phyloP scores from a whole-genome alignment of 2,888 invertebrate species.

The Hyles lineata region DNA sequence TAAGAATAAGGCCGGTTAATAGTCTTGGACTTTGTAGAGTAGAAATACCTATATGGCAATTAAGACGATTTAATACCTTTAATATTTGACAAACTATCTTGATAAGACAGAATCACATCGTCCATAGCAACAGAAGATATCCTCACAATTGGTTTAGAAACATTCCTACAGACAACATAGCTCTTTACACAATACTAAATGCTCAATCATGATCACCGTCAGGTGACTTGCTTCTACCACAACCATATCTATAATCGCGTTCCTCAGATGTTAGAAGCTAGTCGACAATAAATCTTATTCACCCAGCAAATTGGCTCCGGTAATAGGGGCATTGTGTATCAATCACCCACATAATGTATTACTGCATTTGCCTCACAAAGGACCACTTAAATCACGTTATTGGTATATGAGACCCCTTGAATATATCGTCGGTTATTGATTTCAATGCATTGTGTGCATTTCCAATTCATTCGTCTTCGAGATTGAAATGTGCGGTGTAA shows the following conservation, averaged over 20 bases:
- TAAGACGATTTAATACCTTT: no score
- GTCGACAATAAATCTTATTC: constrained; percentile 1
- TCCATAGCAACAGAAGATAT: no score
- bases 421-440: constrained; percentile 10
- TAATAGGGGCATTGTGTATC: constrained; percentile 24
- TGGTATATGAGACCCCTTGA: neutral
- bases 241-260: neutral
- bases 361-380: constrained; percentile 24
- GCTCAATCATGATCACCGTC: no score
- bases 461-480: neutral
- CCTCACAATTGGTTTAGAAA: no score
- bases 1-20: no score
- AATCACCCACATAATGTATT: constrained; percentile 13
- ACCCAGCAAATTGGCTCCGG: constrained; percentile 12
- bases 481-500: neutral
- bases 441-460: neutral
- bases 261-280: neutral
- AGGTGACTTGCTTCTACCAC: no score
- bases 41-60: no score
- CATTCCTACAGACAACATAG: no score
- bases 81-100: no score
- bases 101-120: no score
- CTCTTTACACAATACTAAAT: no score
- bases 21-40: no score
- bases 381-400: constrained; percentile 18